Conservation (phyloP, 2,888 invertebrate species). For the Smittia sp. region DNA sequence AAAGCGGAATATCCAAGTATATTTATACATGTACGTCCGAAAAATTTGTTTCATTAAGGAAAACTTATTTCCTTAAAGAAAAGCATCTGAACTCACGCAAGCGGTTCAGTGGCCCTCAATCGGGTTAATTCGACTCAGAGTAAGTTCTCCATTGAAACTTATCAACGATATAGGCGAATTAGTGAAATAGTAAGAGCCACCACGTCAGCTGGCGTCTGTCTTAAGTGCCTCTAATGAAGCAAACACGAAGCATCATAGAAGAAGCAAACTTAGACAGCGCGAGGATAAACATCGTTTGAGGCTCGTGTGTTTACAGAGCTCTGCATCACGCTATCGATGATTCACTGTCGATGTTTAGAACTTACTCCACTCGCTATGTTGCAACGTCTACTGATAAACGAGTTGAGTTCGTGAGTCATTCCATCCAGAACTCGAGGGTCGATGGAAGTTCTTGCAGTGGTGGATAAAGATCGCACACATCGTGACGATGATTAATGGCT, state of each 20-base stretch:
- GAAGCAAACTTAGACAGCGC: not conserved
- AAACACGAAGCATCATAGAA: not conserved
- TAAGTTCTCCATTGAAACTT: not conserved
- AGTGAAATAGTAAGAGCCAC: no score
- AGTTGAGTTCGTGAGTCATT: constrained; percentile 1
- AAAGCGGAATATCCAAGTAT: not conserved
- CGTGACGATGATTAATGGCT: not conserved
- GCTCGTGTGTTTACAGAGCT: not conserved
- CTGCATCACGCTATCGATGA: constrained; percentile 18
- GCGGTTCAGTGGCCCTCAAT: constrained; percentile 1
- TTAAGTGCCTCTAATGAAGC: not conserved
- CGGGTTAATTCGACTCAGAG: no score
- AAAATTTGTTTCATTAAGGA: not conserved
- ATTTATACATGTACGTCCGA: not conserved
- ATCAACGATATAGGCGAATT: not conserved
- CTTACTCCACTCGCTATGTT: not conserved
- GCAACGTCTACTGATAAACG: not conserved
- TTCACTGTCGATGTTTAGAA: not conserved
- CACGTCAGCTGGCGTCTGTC: not conserved
- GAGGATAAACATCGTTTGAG: not conserved
- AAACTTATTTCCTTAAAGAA: not conserved
- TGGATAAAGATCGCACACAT: not conserved
- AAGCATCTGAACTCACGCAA: constrained; percentile 1
- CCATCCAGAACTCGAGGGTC: not conserved
- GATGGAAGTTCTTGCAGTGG: not conserved